Conservation (phyloP, 64 coral and sea anemone genomes). For the Pachyseris speciosa region DNA sequence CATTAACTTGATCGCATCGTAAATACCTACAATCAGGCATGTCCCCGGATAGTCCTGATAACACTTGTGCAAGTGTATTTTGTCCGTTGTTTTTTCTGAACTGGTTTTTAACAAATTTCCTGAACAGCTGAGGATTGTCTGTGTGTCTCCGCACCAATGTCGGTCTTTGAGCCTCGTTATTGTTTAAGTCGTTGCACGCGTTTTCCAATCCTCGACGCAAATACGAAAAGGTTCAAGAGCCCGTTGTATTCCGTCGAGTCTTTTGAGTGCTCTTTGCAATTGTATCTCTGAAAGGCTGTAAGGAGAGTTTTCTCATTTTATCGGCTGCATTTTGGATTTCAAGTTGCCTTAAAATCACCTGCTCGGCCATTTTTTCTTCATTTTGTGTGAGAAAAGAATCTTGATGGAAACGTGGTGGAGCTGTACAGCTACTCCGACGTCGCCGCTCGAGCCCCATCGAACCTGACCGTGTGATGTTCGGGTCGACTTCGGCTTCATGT, state of each 20-base stretch:
- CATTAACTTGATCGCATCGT: not conserved
- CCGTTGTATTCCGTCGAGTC: not conserved
- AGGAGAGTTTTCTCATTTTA: not conserved
- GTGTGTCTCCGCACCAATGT: not conserved
- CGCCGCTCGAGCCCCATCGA: not conserved
- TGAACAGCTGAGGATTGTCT: not conserved
- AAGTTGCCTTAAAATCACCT: conserved; percentile 1
- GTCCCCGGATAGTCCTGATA: not conserved
- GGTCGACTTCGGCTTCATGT: not conserved
- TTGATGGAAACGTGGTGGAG: not conserved
- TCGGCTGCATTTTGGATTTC: not conserved
- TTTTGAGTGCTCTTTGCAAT: not conserved
- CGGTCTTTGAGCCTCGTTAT: not conserved
- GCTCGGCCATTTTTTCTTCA: conserved; percentile 5
- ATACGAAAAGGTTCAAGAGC: not conserved
- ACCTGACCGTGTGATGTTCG: not conserved
- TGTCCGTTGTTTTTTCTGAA: not conserved
- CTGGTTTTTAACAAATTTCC: not conserved
- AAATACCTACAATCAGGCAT: conserved; percentile 14
- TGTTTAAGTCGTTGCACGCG: not conserved
- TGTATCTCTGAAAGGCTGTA: conserved; percentile 12
- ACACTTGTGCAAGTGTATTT: not conserved
- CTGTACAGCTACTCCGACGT: not conserved
- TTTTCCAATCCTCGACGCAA: not conserved
- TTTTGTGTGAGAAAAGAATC: not conserved